Evolutionary conservation across 2,797 vertebrate species (phyloP).

Genomic region (Diceros bicornis): DNA sequence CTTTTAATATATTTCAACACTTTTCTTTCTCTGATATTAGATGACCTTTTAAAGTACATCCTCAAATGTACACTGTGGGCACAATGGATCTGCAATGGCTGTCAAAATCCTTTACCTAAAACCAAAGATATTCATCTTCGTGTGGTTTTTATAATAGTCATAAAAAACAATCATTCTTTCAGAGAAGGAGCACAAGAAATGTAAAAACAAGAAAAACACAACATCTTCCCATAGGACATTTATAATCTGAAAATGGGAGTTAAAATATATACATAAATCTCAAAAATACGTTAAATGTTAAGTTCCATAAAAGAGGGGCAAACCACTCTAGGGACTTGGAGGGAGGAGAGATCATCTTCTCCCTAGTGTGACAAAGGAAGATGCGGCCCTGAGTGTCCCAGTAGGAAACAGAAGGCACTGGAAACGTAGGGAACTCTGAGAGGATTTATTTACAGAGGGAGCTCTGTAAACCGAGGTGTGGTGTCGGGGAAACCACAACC

Average conservation of each 20-base stretch:
- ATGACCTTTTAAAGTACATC: constrained; percentile 36
- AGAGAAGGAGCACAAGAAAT: constrained; percentile 43
- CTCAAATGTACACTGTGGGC: background rate
- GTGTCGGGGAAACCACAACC: background rate
- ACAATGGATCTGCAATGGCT: background rate
- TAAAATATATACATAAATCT: background rate
- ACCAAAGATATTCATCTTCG: background rate
- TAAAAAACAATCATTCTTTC: background rate
- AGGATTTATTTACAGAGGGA: background rate
- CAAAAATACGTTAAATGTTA: background rate
- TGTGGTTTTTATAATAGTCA: background rate
- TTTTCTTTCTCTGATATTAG: constrained; percentile 69
- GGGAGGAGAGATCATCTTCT: background rate
- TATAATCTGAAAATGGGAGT: background rate
- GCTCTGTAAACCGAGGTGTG: background rate
- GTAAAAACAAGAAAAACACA: background rate
- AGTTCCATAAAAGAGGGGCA: background rate
- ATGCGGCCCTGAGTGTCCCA: background rate
- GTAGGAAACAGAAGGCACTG: background rate
- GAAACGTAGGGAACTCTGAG: background rate
- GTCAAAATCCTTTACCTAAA: constrained; percentile 42
- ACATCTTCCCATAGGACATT: background rate
- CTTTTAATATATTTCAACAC: constrained; percentile 65
- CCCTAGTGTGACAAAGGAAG: background rate
- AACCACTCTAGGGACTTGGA: background rate